phyloP scores from a whole-genome alignment of 2,113 vertebrate species.

The Centrocercus urophasianus region DNA sequence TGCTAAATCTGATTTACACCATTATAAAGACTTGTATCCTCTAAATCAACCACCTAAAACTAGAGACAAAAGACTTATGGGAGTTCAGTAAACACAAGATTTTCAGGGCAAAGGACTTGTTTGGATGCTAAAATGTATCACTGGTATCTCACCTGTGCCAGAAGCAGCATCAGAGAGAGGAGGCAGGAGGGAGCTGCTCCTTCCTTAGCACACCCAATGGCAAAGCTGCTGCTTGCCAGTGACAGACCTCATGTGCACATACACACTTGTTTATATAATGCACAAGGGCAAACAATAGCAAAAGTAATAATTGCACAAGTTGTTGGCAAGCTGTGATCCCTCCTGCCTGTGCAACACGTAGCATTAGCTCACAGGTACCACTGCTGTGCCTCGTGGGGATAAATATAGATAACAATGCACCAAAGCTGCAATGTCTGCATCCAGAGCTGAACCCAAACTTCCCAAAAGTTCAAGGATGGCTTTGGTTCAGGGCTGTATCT shows the following conservation, averaged over 20 bases:
- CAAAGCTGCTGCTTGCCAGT: rapidly evolving
- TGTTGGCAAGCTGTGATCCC: neutral
- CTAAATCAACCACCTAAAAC: neutral
- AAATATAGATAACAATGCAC: neutral
- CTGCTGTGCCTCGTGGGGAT: neutral
- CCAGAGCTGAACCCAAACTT: neutral
- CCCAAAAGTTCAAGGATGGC: conserved; percentile 45
- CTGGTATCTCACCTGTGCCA: neutral
- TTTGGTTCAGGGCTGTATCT: neutral
- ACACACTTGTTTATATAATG: neutral
- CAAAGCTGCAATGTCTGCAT: neutral
- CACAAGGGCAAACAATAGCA: neutral
- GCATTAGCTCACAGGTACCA: neutral
- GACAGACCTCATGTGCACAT: neutral
- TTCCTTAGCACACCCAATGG: neutral
- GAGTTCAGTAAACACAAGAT: neutral
- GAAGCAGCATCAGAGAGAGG: neutral
- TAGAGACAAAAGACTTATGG: neutral
- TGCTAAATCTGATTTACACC: neutral
- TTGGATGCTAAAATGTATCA: neutral
- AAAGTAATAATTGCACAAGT: neutral
- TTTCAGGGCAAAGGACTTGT: neutral
- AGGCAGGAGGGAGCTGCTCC: neutral
- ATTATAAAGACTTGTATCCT: neutral
- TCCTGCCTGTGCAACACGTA: neutral